Evolutionary conservation across 2,113 vertebrate species (phyloP), one percentile per base, ranked within the genome.

Genomic region (Pseudois nayaur): DNA sequence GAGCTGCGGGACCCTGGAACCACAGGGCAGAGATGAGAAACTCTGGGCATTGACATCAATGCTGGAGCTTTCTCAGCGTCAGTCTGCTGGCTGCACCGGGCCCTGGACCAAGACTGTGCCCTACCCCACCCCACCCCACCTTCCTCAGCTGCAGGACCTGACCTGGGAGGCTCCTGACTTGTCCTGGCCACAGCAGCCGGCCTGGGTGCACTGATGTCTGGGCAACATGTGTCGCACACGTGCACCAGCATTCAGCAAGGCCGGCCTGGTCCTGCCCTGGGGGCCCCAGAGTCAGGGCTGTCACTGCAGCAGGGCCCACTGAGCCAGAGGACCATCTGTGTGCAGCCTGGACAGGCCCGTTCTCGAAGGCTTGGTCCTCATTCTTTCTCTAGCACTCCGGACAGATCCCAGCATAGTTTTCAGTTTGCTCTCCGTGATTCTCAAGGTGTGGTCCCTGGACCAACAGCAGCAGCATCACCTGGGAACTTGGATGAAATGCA

Each of bases 171-270:
- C 55, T 10, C 55, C 55, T 57, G 55, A 57, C 55, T 57, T 57
- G 21, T 57, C 23, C 29, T 23, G 48, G 54, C 67, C n/a, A 55
- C 21, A 60, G 84, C 5, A n/a, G 14, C 71, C 0, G 19, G 64
- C 25, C 13, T 0, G 2, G 16, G 33, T 45, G 33, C 1, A 0
- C 43, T 27, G n/a, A 40, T 12, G 5, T 23, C 1, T 0, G 5
- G 25, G 31, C 82, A 60, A 25, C 0, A 1, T 23, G 55, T 76
- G 12, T 57, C 91, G 76, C 40, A 74, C 81, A 48, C 27, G 8
- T 21, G 13, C 19, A 4, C 17, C 74, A 27, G 2, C 19, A 4
- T 21, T 27, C 79, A 48, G 36, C 78, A 57, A 92, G 27, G 89
- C 45, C 1, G 0, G 67, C 74, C 60, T 25, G 3, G 11, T 15